phyloP scores from a whole-genome alignment of 2,113 vertebrate genomes.

The Dromas ardeola region DNA sequence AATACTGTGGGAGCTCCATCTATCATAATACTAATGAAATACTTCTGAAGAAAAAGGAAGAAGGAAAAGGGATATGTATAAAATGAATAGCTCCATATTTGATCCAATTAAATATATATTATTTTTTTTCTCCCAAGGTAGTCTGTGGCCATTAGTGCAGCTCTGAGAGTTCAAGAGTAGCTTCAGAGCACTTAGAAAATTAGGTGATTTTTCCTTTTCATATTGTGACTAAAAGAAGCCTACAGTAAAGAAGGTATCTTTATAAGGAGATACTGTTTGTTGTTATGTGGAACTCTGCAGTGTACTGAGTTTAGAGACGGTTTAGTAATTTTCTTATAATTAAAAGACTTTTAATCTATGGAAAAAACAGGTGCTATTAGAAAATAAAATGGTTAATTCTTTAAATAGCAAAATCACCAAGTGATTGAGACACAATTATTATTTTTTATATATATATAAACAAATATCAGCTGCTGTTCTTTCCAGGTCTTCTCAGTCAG shows the following conservation, averaged over 20 bases:
- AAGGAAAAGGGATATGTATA: not conserved
- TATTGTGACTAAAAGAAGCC: not conserved
- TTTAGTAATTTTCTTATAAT: not conserved
- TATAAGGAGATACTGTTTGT: not conserved
- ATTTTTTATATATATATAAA: not conserved
- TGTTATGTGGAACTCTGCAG: not conserved
- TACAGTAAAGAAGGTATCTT: not conserved
- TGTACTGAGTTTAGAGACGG: not conserved
- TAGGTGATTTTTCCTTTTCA: not conserved
- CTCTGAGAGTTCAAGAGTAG: not conserved
- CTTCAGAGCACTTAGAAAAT: not conserved
- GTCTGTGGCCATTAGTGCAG: not conserved
- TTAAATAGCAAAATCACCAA: not conserved
- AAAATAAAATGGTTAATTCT: not conserved
- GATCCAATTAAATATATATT: not conserved
- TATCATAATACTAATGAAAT: not conserved
- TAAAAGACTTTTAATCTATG: not conserved
- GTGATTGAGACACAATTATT: not conserved
- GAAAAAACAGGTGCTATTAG: not conserved
- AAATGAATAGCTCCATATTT: not conserved
- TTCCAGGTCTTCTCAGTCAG: not conserved
- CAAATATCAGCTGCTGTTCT: not conserved
- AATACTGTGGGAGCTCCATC: not conserved
- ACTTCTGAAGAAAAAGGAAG: not conserved
- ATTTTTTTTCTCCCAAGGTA: not conserved